Evolutionary conservation across 2,113 vertebrate genomes (phyloP), one percentile per base, ranked within the genome.

Genomic region (Strigops habroptila): DNA sequence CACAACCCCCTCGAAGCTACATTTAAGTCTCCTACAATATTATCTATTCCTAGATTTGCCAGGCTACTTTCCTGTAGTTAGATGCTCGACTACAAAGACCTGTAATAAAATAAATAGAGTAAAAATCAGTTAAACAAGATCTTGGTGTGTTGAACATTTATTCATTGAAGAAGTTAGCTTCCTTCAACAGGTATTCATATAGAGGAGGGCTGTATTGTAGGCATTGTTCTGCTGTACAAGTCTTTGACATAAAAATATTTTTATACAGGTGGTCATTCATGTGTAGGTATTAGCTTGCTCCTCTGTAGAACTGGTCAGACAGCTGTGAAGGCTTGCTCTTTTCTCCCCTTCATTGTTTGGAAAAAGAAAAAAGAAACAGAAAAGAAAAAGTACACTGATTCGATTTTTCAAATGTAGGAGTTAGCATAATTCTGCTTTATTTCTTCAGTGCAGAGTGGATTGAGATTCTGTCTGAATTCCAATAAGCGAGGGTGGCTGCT

Each of bases 391-490:
- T 93, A 96, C 94, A 89, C 5, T 2, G 93, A 92, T 91, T 53
- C 35, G 82, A 70, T 83, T 96, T 86, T 62, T 86, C 78, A 68
- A 35, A 79, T 2, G 89, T 25, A 74, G 90, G 86, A 96, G 93
- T 95, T 86, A 94, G 67, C 94, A 81, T 52, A 95, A 93, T 91
- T 75, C 91, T 21, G 97, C 95, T 62, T 89, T 41, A 33, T 33
- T 93, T 94, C 95, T 95, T 98, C 97, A 99, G 97, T 98, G 98
- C 96, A 99, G 97, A 52, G 99, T 98, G 62, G 99, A 98, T 68
- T 98, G 98, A 31, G 98, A 95, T 69, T 99, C 99, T 88, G 99
- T 97, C 94, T 98, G 99, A 93, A 99, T 98, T 74, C 98, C 98
- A 9, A 99, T 98, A 71, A 99, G 98, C 37, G 98, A 98, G 3